Evolutionary conservation across 2,797 vertebrate species (phyloP), one percentile per base, ranked within the genome.

Genomic region (Sphenodon punctatus): DNA sequence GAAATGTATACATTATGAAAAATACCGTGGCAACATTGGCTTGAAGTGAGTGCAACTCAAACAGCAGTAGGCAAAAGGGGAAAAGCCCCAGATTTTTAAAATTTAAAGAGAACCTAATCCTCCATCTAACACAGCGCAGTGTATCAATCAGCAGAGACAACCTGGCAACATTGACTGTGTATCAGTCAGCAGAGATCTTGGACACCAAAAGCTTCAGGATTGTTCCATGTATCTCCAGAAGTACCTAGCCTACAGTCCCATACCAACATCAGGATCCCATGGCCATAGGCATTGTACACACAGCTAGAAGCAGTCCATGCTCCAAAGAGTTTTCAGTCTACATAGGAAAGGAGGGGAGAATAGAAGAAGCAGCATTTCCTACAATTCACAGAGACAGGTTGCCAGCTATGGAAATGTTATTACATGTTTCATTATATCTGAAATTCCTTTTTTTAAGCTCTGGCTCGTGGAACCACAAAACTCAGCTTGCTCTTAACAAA

Each of bases 1-100:
- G 39, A 84, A 87, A 74, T 91, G 88, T 68, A 88, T 76, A 81
- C 86, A 45, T 71, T 74, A 55, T 82, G 84, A 90, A 84, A 92
- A 91, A 84, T 20, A 71, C 42, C 0, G 0, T 14, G 25, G 82
- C 16, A 30, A 56, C 73, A 30, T 34, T 42, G 59, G 70, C 85
- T 89, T 89, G 92, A 88, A 90, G 85, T 2, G 45, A 73, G 89
- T 2, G 0, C 64, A 32, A 32, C 39, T 68, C 45, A 46, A 39
- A 46, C 61, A 45, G 76, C 32, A 53, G 16, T 53, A 81, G 20
- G 59, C 15, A 7, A 45, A 15, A n/a, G n/a, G n/a, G n/a, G n/a
- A n/a, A n/a, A n/a, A n/a, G n/a, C n/a, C n/a, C n/a, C n/a, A n/a
- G n/a, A n/a, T n/a, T n/a, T n/a, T n/a, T n/a, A n/a, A n/a, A n/a